A percentile compares a stretch with the other conserved stretches of the same genome.
phyloP scores from a whole-genome alignment of 2,888 invertebrate species.

The Tenthredo notha region DNA sequence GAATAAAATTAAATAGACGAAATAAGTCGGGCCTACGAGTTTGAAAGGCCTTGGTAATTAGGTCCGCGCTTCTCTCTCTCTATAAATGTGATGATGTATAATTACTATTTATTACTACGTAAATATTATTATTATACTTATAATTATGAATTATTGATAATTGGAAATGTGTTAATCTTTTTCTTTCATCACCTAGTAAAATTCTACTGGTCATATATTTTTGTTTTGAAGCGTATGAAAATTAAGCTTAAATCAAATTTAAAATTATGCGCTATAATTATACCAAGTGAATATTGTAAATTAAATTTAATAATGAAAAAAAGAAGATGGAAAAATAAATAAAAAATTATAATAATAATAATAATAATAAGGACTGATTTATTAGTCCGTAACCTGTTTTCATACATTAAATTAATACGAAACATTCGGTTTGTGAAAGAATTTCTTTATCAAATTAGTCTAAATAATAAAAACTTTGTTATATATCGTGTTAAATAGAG shows the following conservation, averaged over 20 bases:
- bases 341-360: too few relatives aligned
- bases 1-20: constrained; percentile 47
- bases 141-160: neutral
- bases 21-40: constrained; percentile 61
- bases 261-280: neutral
- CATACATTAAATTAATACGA: too few relatives aligned
- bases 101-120: constrained; percentile 62
- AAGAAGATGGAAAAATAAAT: too few relatives aligned
- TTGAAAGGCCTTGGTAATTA: constrained; percentile 47
- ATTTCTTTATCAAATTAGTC: neutral
- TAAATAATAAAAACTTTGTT: too few relatives aligned
- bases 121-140: constrained; percentile 33
- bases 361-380: neutral
- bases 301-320: neutral
- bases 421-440: neutral
- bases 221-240: neutral
- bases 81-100: constrained; percentile 70
- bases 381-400: too few relatives aligned
- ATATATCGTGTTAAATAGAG: too few relatives aligned
- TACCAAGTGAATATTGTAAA: constrained; percentile 15
- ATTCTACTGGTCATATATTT: neutral
- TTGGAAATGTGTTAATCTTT: neutral
- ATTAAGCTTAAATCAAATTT: neutral
- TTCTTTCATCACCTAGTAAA: neutral
- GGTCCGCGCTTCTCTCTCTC: constrained; percentile 63